phyloP scores from a whole-genome alignment of 1,140 invertebrate species.

The Calycopis cecrops region DNA sequence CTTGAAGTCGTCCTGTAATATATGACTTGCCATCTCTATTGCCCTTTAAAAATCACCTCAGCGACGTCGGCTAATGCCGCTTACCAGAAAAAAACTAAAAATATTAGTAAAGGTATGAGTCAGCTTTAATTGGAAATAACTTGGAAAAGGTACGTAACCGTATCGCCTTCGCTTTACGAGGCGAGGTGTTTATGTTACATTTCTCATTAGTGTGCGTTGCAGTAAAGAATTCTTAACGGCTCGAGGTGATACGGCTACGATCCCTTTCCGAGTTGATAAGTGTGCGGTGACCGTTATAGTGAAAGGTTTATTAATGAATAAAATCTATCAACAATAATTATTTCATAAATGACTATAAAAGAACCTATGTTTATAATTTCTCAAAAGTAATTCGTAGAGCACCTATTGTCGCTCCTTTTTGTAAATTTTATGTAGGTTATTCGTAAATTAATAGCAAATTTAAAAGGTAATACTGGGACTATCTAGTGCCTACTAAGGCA shows the following conservation, averaged over 20 bases:
- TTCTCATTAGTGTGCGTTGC: too few species aligned
- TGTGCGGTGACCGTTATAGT: too few species aligned
- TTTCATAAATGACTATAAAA: not conserved
- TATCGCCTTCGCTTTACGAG: too few species aligned
- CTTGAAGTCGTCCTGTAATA: slow-evolving; percentile 83
- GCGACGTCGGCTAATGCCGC: too few species aligned
- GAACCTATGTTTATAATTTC: slow-evolving; percentile 21
- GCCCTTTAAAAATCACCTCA: not conserved
- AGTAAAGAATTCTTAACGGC: too few species aligned
- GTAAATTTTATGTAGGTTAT: slow-evolving; percentile 23
- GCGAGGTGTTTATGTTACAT: too few species aligned
- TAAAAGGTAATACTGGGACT: not conserved
- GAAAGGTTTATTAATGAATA: slow-evolving; percentile 2
- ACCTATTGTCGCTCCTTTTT: too few species aligned
- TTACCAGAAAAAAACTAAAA: slow-evolving; percentile 2
- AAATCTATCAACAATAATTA: slow-evolving; percentile 5
- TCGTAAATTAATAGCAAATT: not conserved
- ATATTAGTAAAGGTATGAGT: too few species aligned
- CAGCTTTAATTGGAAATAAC: too few species aligned
- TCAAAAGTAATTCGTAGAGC: slow-evolving; percentile 19
- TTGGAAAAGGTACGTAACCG: too few species aligned
- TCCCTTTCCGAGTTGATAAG: too few species aligned
- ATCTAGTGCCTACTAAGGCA: not conserved
- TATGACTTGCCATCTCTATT: not conserved
- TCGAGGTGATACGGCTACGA: too few species aligned